Evolutionary conservation across 2,888 invertebrate genomes (phyloP), one percentile per base, ranked within the genome.

Genomic region (Diabrotica balteata): DNA sequence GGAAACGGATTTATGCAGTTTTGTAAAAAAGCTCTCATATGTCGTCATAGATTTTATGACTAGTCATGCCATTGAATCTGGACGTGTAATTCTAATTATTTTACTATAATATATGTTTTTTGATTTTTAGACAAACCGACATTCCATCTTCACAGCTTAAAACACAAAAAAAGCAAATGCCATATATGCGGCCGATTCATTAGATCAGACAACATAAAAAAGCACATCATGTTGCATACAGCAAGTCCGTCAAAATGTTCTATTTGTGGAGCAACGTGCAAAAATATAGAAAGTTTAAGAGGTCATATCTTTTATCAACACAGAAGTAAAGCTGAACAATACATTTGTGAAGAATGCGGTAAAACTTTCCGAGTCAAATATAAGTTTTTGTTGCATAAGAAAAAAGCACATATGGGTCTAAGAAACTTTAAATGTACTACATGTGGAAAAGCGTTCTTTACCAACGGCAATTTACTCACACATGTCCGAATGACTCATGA

Each of bases 231-330:
- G 64, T 68, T 74, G 22, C 80, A 80, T 63, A 74, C 72, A 10
- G 73, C 76, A n/a, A 71, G 74, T 7, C 78, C 77, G 7, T 73
- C 75, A 59, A 66, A 74, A 6, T 80, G 80, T 66, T 75, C 80
- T 60, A 62, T 80, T 44, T 82, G 81, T 63, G 81, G 80, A 8
- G 76, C 75, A 32, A 75, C 76, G 43, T 79, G 77, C 50, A 81
- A 82, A 73, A 82, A 81, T 70, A 72, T 76, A 8, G 79, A 80
- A 61, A 80, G 81, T 72, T 71, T 82, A 59, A 70, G 79, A 22
- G 79, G 79, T 8, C 82, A 82, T 69, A 79, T 80, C 61, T 79
- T 79, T 59, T 79, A 81, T 63, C 76, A 78, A 64, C 82, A 81
- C 65, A 78, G 76, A 63, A 79, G 75, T 50, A 71, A 77, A 9